Evolutionary conservation across 2,113 vertebrate species (phyloP), one percentile per base, ranked within the genome.

Genomic region (Tiliqua scincoides): DNA sequence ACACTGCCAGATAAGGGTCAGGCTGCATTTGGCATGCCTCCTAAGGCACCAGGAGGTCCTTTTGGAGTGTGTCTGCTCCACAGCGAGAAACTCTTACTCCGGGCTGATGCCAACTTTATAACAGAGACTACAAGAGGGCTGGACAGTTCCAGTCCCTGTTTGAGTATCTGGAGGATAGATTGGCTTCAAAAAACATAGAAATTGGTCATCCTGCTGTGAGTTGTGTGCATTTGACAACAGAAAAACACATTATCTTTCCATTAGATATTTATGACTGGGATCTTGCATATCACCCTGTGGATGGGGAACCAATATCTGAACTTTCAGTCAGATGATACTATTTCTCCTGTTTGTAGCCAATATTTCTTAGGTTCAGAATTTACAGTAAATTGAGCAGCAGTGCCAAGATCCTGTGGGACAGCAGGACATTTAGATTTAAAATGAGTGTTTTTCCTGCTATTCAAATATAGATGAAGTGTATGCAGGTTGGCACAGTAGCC

Each of bases 381-480:
- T 92, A 90, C 40, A 84, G 79, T 1, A 83, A 89, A 88, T 23
- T 43, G 82, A 85, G 27, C 74, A 89, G 78, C 68, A 92, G 85
- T 82, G 84, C 80, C 63, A 86, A 61, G 30, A 32, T 95, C 87
- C 85, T 91, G 68, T 80, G 86, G 75, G 92, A 85, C 59, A 68
- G 17, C n/a, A 85, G 89, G 86, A 74, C 93, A 87, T 85, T 73
- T 89, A 84, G 76, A 89, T 86, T 54, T 57, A 76, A 91, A 92
- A 72, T 85, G 86, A 93, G 89, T 27, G 85, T 89, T 86, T 85
- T 84, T 70, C 54, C 20, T 85, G 67, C 52, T 37, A 85, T 85
- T 92, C 82, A 90, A 82, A 76, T 63, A 76, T 74, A 91, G 79
- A 85, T 91, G 91, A 93, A 91, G 83, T 93, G 52, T 80, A 87